Base-by-base conservation (phyloP, 37 sponge, comb jelly and placozoan species). In the Axinella damicornis region DNA sequence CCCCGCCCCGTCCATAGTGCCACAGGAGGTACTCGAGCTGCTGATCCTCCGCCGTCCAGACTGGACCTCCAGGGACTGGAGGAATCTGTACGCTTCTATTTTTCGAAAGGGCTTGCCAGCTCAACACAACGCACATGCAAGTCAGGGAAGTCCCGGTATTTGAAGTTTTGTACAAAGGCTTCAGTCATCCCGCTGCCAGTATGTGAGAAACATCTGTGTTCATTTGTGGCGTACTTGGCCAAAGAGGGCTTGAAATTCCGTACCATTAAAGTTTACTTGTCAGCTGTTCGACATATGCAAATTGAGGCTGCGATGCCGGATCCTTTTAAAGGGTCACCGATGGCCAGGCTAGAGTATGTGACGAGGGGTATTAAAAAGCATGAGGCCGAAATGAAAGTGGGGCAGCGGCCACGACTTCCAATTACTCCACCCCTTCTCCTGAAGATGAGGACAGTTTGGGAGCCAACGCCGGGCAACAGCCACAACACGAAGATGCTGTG, bases 271-370 rank as follows among this genome's bases (percentile, higher is more conserved):
- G 61, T 56, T 1, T 76, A 76, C 9, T 46, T 90, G 41, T 77
- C 85, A 28, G 90, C 60, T 16, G 73, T 90, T 2, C 25, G 90
- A 18, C 32, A 64, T 78, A 32, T 73, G 5, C 90, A 78, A n/a
- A 79, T 84, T 32, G 28, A 33, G 35, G 34, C 38, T 12, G 80
- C 80, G 13, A 18, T 64, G 11, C 71, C 33, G 4, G 65, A 81
- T 53, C 69, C 78, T 28, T 82, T 67, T 57, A 19, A 53, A 37
- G 77, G 68, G 1, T 60, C 57, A 24, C 12, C 54, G 14, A 77
- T 80, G 77, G 80, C 90, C 5, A 25, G 60, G 57, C 58, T 90
- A 20, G 64, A 78, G n/a, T 78, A 83, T 13, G 77, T 90, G 35
- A 34, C 79, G 34, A 53, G 34, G 57, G 85, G 90, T 19, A 63